Evolutionary conservation across 2,797 vertebrate species (phyloP), one percentile per base, ranked within the genome.

Genomic region (Sebastiscus albofasciatus): DNA sequence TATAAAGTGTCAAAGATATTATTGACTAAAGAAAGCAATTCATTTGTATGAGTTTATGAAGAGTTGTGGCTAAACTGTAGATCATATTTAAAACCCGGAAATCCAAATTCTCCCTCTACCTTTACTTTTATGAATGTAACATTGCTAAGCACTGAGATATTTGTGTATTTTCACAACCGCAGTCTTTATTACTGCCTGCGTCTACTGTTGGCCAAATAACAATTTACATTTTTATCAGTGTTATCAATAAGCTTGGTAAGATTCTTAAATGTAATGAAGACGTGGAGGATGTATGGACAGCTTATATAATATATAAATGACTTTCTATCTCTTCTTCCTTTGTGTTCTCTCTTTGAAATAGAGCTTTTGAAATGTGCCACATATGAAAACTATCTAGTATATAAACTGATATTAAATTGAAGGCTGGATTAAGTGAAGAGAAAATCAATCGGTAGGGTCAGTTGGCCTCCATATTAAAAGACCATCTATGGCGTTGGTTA

Each of bases 1-100:
- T 46, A 46, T 46, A 46, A 90, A 83, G 80, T 87, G 83, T 85
- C 70, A 86, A 84, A 59, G 75, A 88, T 80, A 82, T 49, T 49
- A 49, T 55, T 33, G 5, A 75, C 65, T 67, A 61, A 56, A 49
- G 29, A n/a, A 76, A 89, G 79, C 56, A 65, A 87, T 83, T 81
- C 14, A 82, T 80, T 81, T 84, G 54, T 20, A 54, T 27, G 33
- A 54, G 58, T 60, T 78, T 34, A 85, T 72, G 27, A 84, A 3
- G 24, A 9, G 61, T 68, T 83, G 3, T 64, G 9, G 3, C 8
- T 20, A 9, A 79, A 88, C 87, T 69, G 42, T 46, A 13, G 3
- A 12, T 61, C 4, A 5, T 64, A 59, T 26, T 39, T 18, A 60
- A 60, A 67, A 42, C 8, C 7, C 55, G 11, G 12, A 33, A 14